Evolutionary conservation across 1,140 invertebrate genomes (phyloP), one percentile per base, ranked within the genome.

Genomic region (Pristionchus pacificus): DNA sequence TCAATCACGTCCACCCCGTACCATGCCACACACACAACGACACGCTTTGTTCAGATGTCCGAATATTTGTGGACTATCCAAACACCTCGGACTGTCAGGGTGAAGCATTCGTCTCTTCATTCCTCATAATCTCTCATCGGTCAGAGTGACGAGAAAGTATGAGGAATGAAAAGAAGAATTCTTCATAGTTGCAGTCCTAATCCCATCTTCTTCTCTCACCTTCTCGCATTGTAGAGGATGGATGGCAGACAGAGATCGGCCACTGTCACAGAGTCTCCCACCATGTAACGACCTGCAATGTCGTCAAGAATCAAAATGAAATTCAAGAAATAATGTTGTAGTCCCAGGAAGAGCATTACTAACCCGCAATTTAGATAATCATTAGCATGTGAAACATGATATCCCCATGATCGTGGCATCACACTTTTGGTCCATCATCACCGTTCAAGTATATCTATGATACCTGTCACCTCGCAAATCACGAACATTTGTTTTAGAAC

Each of bases 241-340:
- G 95, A 93, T 59, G 97, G 91, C 28, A 97, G 86, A 82, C 92
- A 97, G 78, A 93, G 92, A 85, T 98, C 95, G 30, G 95, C 94
- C 79, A 97, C 85, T 0, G 93, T 93, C 38, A 49, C 38, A 10
- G 6, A 6, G 19, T 49, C 38, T 49, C 38, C 38, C 38, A 49
- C 38, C 19, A 19, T 19, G 38, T 10, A 49, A 6, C 19, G 6
- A 19, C 38, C 38, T 49, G 38, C 6, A 49, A 49, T 49, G 6
- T 10, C 6, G 38, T 19, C 38, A 49, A 49, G 38, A 49, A 10
- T 49, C n/a, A n/a, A n/a, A n/a, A 49, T 19, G 38, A 19, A 10
- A 49, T 49, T 6, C 38, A 10, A 6, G 6, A 49, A 49, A 19
- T 49, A 49, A 49, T 6, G 38, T 49, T 6, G 38, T 19, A 49